A percentile compares a stretch with the other conserved stretches of the same genome.
Conservation (phyloP, 1,140 invertebrate genomes). For the Zaprionus tsacasi region DNA sequence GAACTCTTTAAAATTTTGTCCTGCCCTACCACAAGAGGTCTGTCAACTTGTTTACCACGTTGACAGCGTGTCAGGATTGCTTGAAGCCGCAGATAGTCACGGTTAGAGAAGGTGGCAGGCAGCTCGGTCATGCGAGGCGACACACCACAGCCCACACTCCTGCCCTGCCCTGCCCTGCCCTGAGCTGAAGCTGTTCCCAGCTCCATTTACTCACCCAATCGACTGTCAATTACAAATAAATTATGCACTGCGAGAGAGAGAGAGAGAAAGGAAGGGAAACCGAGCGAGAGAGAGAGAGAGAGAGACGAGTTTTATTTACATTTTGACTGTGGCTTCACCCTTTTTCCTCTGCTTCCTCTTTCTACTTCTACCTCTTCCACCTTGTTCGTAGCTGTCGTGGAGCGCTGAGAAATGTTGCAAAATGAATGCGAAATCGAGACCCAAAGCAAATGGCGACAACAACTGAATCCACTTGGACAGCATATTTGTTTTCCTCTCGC, state of each 20-base stretch:
- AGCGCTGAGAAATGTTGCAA: slow-evolving; percentile 51
- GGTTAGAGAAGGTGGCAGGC: background rate
- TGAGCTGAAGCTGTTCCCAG: background rate
- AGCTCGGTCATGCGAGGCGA: background rate
- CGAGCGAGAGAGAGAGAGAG: background rate
- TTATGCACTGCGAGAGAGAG: slow-evolving; percentile 16
- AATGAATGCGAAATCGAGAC: slow-evolving; percentile 64
- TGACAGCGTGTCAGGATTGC: background rate
- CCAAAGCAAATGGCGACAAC: slow-evolving; percentile 41
- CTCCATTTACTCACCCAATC: slow-evolving; percentile 24
- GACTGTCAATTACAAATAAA: slow-evolving; percentile 42
- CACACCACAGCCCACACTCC: too few species aligned
- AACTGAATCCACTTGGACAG: slow-evolving; percentile 34
- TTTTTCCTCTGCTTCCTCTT: background rate
- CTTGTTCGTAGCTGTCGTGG: slow-evolving; percentile 37
- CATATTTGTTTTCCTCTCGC: slow-evolving; percentile 21
- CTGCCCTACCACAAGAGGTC: background rate
- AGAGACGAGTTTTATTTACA: slow-evolving; percentile 9
- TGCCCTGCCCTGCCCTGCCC: too few species aligned
- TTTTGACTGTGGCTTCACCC: slow-evolving; percentile 9
- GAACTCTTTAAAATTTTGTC: background rate
- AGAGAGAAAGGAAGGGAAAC: background rate
- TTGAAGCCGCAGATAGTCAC: background rate
- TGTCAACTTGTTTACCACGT: background rate
- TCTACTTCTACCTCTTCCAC: background rate